Conservation (phyloP, 2,888 invertebrate genomes). For the Drosophila lutescens region DNA sequence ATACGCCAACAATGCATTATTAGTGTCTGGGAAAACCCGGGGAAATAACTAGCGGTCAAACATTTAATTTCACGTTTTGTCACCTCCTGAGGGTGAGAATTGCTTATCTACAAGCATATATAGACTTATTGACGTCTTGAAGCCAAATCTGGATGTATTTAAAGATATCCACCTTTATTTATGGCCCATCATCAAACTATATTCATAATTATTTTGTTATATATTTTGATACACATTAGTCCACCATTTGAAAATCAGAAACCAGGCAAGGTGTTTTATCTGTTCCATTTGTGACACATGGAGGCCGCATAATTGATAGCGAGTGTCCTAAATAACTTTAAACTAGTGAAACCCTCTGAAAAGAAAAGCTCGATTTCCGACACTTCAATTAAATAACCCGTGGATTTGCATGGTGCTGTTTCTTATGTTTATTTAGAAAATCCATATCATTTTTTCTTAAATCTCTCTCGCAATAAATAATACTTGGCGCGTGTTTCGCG, state of each 20-base stretch:
- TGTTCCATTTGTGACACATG: neutral
- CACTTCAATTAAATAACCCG: neutral
- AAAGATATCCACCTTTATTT: too few relatives aligned
- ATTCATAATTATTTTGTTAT: too few relatives aligned
- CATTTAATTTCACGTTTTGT: neutral
- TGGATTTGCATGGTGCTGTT: conserved; percentile 34
- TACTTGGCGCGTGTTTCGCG: conserved; percentile 62
- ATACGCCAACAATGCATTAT: conserved; percentile 5
- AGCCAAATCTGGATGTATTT: too few relatives aligned
- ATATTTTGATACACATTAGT: too few relatives aligned
- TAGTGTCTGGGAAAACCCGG: conserved; percentile 27
- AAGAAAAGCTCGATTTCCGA: neutral
- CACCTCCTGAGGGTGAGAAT: neutral
- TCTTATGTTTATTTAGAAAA: conserved; percentile 56
- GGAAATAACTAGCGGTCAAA: neutral
- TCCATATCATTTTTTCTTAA: conserved; percentile 46
- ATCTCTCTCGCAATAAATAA: conserved; percentile 65
- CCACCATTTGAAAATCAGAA: neutral
- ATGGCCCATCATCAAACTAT: too few relatives aligned
- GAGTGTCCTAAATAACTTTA: neutral
- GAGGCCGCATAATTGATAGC: conserved; percentile 3
- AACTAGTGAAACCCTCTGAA: neutral
- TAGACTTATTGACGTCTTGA: too few relatives aligned
- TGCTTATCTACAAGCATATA: too few relatives aligned
- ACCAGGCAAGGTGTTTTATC: neutral